phyloP scores from a whole-genome alignment of 1,140 invertebrate species.

The Habropoda laboriosa region DNA sequence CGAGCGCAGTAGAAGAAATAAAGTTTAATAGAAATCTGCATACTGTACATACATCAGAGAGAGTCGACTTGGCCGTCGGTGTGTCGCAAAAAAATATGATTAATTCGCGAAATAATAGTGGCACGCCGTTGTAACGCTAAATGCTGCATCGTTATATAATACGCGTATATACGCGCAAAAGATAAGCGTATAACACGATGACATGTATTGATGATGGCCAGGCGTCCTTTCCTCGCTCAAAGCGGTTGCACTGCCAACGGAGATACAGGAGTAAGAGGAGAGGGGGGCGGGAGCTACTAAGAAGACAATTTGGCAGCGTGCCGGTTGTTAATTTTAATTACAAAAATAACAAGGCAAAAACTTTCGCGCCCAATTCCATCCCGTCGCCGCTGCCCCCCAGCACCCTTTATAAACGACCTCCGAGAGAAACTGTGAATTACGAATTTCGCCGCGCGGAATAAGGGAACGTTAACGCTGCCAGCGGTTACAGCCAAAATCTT shows the following conservation, averaged over 20 bases:
- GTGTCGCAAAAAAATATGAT: slow-evolving; percentile 29
- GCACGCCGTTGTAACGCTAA: slow-evolving; percentile 26
- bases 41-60: background rate
- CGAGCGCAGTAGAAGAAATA: slow-evolving; percentile 17
- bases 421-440: slow-evolving; percentile 35
- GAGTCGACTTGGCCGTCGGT: background rate
- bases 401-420: slow-evolving; percentile 48
- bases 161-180: slow-evolving; percentile 38
- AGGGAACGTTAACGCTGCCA: slow-evolving; percentile 28
- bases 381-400: background rate
- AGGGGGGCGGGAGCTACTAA: slow-evolving; percentile 75
- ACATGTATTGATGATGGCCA: slow-evolving; percentile 64
- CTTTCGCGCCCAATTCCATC: slow-evolving; percentile 43
- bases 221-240: slow-evolving; percentile 41
- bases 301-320: slow-evolving; percentile 79
- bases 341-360: slow-evolving; percentile 75
- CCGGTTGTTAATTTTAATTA: slow-evolving; percentile 80
- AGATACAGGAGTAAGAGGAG: slow-evolving; percentile 55
- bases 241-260: slow-evolving; percentile 48
- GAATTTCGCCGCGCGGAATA: slow-evolving; percentile 43
- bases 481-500: slow-evolving; percentile 44
- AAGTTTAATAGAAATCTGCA: slow-evolving; percentile 51
- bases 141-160: slow-evolving; percentile 56
- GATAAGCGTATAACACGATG: slow-evolving; percentile 64
- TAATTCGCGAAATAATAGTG: slow-evolving; percentile 46